A percentile compares a stretch with the other conserved stretches of the same genome.
These are phyloP conservation scores for Sinocyclocheilus grahami DNA, from an alignment of 2,113 vertebrate genomes.

Conservation along the genomic window DNA sequence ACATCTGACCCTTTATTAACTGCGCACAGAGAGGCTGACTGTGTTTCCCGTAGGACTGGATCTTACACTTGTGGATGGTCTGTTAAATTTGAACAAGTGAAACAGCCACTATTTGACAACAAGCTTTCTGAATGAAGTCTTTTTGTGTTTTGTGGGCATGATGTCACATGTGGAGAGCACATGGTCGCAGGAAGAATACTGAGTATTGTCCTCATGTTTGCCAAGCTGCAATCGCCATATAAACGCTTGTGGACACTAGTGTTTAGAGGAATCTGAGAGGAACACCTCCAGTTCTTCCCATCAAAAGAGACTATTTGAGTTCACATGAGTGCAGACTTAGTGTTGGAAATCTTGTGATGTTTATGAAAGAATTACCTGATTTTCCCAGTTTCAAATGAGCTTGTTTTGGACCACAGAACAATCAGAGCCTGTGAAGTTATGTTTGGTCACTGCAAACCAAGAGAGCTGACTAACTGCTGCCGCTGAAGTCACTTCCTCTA, in stretches of 20 bases:
- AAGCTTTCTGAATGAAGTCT: conserved; percentile 64
- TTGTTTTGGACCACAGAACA: conserved; percentile 63
- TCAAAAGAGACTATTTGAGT: conserved; percentile 21
- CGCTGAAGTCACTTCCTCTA: conserved; percentile 62
- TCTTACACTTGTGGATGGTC: conserved; percentile 19
- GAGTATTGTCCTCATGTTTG: conserved; percentile 64
- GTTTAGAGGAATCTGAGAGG: conserved; percentile 27
- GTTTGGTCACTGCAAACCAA: conserved; percentile 45
- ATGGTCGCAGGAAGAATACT: conserved; percentile 67
- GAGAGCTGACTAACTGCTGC: conserved; percentile 53
- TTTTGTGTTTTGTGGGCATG: conserved; percentile 52
- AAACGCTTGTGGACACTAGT: conserved; percentile 16
- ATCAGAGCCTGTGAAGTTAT: conserved; percentile 57
- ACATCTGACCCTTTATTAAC: conserved; percentile 55
- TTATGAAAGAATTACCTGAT: conserved; percentile 53
- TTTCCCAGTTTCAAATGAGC: conserved; percentile 50
- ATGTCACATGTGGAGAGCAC: conserved; percentile 70
- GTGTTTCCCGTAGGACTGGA: conserved; percentile 11
- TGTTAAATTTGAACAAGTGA: conserved; percentile 51
- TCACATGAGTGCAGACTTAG: conserved; percentile 24
- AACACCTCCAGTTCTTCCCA: conserved; percentile 38
- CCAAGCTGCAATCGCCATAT: conserved; percentile 35
- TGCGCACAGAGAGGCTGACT: conserved; percentile 24
- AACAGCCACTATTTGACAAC: conserved; percentile 63
- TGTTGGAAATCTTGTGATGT: conserved; percentile 44